Percentiles rank a stretch among this genome's conserved stretches.
Conservation (phyloP, 2,113 vertebrate species). For the Zosterops pallidus region DNA sequence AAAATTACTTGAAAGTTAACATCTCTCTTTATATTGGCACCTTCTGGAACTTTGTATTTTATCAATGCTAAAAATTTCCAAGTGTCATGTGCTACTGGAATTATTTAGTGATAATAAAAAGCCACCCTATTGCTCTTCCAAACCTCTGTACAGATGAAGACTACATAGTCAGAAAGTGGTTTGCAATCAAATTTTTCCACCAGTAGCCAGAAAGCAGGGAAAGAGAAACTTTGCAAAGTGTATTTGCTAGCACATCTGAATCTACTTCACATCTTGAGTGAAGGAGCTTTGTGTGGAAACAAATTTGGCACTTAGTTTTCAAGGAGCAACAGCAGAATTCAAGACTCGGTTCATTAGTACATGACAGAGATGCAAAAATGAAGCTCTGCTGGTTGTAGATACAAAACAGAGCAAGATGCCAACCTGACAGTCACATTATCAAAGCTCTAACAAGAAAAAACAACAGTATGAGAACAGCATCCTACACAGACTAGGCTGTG, state of each 20-base stretch:
- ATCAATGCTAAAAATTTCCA: neutral
- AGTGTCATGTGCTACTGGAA: neutral
- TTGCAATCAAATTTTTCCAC: neutral
- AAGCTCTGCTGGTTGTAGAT: slow-evolving; percentile 52
- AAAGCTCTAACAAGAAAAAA: slow-evolving; percentile 50
- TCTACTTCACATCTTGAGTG: slow-evolving; percentile 53
- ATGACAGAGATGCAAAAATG: slow-evolving; percentile 53
- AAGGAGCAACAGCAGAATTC: slow-evolving; percentile 56
- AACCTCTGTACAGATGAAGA: neutral
- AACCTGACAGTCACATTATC: slow-evolving; percentile 47
- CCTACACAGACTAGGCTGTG: slow-evolving; percentile 58
- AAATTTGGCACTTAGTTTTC: slow-evolving; percentile 55
- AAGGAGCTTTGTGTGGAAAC: slow-evolving; percentile 62
- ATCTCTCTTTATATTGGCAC: neutral
- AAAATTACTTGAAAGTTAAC: neutral
- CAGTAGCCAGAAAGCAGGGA: neutral
- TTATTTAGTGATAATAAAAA: neutral
- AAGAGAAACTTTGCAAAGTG: slow-evolving; percentile 5
- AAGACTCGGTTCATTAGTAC: slow-evolving; percentile 59
- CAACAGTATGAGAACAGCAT: slow-evolving; percentile 47
- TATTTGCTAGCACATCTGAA: slow-evolving; percentile 54
- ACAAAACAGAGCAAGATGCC: slow-evolving; percentile 42
- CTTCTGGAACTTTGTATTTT: neutral
- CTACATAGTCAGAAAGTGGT: neutral
- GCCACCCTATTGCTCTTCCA: neutral